Evolutionary conservation across 2,797 vertebrate genomes (phyloP), one percentile per base, ranked within the genome.

Genomic region (Petrocephalus schoutedeni): DNA sequence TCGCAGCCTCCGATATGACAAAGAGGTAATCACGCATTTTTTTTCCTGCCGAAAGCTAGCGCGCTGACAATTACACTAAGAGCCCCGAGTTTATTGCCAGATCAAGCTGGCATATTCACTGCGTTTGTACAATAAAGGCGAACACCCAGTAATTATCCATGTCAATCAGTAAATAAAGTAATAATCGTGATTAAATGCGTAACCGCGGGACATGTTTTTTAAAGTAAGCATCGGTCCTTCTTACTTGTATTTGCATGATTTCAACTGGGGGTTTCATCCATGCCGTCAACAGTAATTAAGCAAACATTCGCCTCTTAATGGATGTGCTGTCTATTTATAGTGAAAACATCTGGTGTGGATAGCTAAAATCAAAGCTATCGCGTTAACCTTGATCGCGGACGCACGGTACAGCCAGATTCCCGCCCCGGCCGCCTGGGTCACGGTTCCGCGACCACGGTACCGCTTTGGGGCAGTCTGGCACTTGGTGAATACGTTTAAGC

Each of bases 151-250:
- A 56, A 86, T 88, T 86, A 86, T 54, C 61, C 54, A 86, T 74
- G 83, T 49, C 88, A 88, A 86, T 88, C 87, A 88, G 83, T 59
- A 86, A 86, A 88, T 88, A 86, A 49, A 86, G 49, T 85, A 74
- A 88, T 86, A 88, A 86, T 88, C 32, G 54, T 86, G 59, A 54
- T 71, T 86, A 58, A 61, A 88, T 64, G 59, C 84, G 14, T 41
- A 88, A 49, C 88, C 36, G 19, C 71, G 57, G 87, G 87, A 57
- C 28, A 57, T 16, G 53, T 57, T 74, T 74, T 86, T 36, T 88
- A 58, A 53, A 54, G 57, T 16, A 67, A 28, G 49, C 56, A 9
- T 41, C 32, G 36, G 58, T 86, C 58, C 32, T 59, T 85, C 28
- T 64, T 85, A 53, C 54, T 67, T 88, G 51, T 85, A 16, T 88